Evolutionary conservation across 2,888 invertebrate genomes (phyloP), one percentile per base, ranked within the genome.

Genomic region (Dendrolimus pini): DNA sequence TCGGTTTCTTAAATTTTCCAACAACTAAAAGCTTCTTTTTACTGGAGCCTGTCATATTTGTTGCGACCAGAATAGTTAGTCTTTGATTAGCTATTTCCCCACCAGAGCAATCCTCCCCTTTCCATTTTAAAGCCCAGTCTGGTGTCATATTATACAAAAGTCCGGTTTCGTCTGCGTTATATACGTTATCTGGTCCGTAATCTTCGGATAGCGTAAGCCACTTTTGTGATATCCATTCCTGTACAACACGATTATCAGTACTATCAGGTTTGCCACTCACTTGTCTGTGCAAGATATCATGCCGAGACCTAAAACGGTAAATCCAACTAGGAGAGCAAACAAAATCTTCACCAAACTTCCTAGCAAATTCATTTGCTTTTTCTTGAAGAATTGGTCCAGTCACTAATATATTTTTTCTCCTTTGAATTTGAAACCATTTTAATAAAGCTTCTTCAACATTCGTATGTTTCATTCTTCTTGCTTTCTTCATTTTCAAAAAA

Each of bases 401-500:
- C 59, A 66, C 58, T 59, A 61, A 59, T 41, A 53, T 41, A 41
- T 47, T 47, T 10, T 47, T 47, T 10, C 9, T 12, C 47, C 47
- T 47, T 47, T 71, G 69, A 61, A 61, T 60, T 61, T 68, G 66
- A 60, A 68, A 67, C 70, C 70, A 70, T 55, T 54, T 55, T 61
- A 70, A 59, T 55, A 72, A 62, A 59, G 66, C 64, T 41, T 68
- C 61, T 55, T 72, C 67, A 18, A 70, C 60, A 56, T 58, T 60
- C 63, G 65, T 60, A 66, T 70, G 68, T 62, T 61, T 54, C 54
- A 56, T 60, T 65, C 61, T 66, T 57, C 71, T 64, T n/a, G 60
- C 58, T 61, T 65, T 60, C 67, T 72, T 68, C 53, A 64, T 41
- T 69, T 72, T 72, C 55, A 69, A 70, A 61, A 55, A 65, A 54